Evolutionary conservation across 2,113 vertebrate species (phyloP).

Genomic region (Silurus glanis): DNA sequence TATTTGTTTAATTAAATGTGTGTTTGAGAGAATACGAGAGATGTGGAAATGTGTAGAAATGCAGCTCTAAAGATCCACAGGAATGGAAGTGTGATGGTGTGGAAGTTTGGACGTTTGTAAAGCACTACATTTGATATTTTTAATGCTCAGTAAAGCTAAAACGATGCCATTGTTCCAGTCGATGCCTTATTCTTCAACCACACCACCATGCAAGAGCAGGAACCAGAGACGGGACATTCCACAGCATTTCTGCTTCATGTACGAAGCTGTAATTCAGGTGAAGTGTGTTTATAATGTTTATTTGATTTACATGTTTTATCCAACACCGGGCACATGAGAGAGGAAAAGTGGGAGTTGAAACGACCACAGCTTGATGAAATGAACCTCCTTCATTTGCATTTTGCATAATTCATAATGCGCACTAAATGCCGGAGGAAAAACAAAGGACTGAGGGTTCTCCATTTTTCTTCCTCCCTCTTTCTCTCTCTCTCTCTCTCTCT

Average conservation of each 20-base stretch:
- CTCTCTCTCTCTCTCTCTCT: neutral
- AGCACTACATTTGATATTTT: neutral
- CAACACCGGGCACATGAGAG: conserved; percentile 41
- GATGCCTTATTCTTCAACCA: neutral
- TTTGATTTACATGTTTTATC: conserved; percentile 57
- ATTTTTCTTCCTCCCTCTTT: conserved; percentile 37
- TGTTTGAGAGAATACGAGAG: neutral
- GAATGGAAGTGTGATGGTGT: neutral
- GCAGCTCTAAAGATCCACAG: neutral
- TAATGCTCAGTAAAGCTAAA: neutral
- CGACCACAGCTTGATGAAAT: conserved; percentile 63
- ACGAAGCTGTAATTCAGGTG: neutral
- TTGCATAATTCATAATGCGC: conserved; percentile 63
- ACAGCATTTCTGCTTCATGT: neutral
- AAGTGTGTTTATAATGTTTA: conserved; percentile 37
- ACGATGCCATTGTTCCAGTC: neutral
- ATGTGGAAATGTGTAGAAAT: neutral
- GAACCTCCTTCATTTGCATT: conserved; percentile 66
- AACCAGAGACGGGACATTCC: neutral
- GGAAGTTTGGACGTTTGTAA: neutral
- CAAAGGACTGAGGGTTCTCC: conserved; percentile 54
- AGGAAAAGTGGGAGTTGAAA: conserved; percentile 39
- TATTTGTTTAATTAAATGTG: neutral
- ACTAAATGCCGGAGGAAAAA: conserved; percentile 57
- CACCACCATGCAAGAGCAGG: neutral